Percentiles rank a stretch among this genome's conserved stretches.
Evolutionary conservation across 2,888 invertebrate genomes (phyloP).

Genomic region (Imbricaverruca yamaguchii): DNA sequence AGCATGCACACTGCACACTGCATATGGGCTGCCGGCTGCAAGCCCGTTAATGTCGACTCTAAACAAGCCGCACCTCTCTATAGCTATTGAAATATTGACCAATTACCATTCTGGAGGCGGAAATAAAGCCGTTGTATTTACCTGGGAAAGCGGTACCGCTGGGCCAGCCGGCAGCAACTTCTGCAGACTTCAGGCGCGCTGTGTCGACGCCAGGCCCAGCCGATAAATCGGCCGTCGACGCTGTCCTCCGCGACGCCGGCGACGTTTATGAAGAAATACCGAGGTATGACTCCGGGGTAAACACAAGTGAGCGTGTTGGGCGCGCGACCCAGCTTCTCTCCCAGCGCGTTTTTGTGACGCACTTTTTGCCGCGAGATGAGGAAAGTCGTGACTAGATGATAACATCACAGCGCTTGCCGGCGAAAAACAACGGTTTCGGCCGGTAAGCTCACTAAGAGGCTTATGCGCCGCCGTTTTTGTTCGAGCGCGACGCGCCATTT

Average conservation of each 20-base stretch:
- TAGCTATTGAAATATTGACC: not conserved
- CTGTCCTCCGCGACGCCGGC: not conserved
- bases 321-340: not conserved
- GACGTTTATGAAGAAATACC: not conserved
- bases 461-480: slow-evolving; percentile 11
- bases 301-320: not conserved
- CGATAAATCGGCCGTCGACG: not conserved
- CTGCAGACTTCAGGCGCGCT: too few relatives aligned
- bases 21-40: not conserved
- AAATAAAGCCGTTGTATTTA: slow-evolving; percentile 1
- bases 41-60: not conserved
- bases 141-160: not conserved
- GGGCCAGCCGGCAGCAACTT: too few relatives aligned
- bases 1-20: not conserved
- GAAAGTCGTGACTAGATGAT: slow-evolving; percentile 15
- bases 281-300: not conserved
- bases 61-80: not conserved
- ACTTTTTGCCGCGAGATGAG: not conserved
- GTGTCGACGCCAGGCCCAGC: too few relatives aligned
- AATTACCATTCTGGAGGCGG: not conserved
- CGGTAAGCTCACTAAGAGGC: slow-evolving; percentile 19
- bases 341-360: not conserved
- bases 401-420: slow-evolving; percentile 17
- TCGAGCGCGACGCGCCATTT: not conserved
- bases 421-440: slow-evolving; percentile 16